Base-by-base conservation (phyloP, 2,113 vertebrate species). In the Cacatua alba region DNA sequence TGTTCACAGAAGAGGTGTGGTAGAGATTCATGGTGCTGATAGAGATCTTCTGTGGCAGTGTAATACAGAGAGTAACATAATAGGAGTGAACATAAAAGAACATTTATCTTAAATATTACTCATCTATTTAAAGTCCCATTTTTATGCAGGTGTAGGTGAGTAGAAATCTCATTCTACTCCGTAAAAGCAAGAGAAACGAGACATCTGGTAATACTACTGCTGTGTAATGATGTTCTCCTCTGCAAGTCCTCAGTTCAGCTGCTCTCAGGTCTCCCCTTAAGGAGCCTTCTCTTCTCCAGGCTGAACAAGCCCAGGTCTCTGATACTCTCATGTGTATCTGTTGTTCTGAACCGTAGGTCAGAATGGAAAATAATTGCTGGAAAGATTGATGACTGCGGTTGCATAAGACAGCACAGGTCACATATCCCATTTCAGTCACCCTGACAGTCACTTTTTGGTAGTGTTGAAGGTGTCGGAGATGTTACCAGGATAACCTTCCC, bases 401-500 rank as follows among this genome's bases (percentile, higher is more conserved):
- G 28, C 1, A 7, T 59, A 29, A 82, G 48, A 14, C 35, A 70
- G 39, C 16, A 1, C 4, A 4, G 41, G 20, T 20, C 81, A 17
- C 2, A 0, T 15, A 31, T 64, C 46, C n/a, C 15, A 0, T 9
- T 64, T 2, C 3, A 52, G 28, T 17, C 6, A 1, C 12, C 29
- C 33, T 21, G 39, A 12, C n/a, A 2, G n/a, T 28, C 29, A 26
- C 7, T 0, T 13, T 6, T 5, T 8, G 55, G 43, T 3, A 75
- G 7, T 8, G 35, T 2, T 3, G 4, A 33, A 31, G 0, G 1
- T 13, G 44, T 1, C 29, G 3, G 53, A 37, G n/a, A 7, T 21
- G 15, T 13, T 6, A 4, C 9, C 44, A 20, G 48, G 79, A 13
- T 52, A 41, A 9, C 78, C 17, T 43, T 37, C 60, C 57, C 25